Evolutionary conservation across 2,113 vertebrate genomes (phyloP).

Genomic region (Notarius quadriscutis): DNA sequence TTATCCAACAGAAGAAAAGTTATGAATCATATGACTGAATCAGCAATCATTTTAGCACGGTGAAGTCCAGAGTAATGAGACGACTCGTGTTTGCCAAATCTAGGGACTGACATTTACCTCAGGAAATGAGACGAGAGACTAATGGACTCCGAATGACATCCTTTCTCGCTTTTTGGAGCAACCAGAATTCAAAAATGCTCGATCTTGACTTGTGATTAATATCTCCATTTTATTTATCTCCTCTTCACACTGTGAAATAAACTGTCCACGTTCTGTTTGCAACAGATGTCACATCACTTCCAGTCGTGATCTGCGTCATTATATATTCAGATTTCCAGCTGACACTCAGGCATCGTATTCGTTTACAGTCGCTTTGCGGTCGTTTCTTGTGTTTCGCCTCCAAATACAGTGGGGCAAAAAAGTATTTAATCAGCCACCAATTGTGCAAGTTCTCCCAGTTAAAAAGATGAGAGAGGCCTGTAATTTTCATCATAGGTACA

Average conservation of each 20-base stretch:
- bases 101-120: not conserved
- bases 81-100: not conserved
- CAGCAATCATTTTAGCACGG: not conserved
- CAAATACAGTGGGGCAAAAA: no score
- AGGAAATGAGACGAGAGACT: not conserved
- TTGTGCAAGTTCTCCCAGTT: no score
- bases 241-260: not conserved
- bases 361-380: no score
- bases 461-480: no score
- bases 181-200: not conserved
- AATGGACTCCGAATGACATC: not conserved
- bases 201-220: not conserved
- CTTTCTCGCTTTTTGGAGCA: not conserved
- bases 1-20: not conserved
- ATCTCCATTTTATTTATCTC: not conserved
- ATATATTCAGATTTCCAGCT: no score
- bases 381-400: no score
- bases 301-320: no score
- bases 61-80: no score
- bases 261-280: not conserved
- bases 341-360: no score
- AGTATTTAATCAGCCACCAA: no score
- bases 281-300: no score
- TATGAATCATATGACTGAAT: not conserved
- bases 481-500: no score